A percentile compares a stretch with the other conserved stretches of the same genome.
These are phyloP conservation scores for Triops cancriformis DNA, from an alignment of 1,140 invertebrate species.

Conservation along the genomic window DNA sequence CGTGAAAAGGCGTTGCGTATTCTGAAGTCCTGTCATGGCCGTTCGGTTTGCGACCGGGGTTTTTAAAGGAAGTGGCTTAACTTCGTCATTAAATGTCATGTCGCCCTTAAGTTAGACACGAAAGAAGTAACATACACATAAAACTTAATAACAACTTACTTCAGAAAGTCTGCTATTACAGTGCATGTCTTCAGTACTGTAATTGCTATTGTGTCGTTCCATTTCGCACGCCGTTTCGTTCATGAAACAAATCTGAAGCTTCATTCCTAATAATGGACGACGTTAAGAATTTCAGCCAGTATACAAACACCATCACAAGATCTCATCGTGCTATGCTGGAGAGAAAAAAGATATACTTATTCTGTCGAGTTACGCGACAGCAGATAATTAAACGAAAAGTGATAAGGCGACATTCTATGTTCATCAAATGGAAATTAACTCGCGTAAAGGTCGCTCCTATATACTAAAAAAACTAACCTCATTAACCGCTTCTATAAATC, in stretches of 20 bases:
- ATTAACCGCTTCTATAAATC: too few species aligned
- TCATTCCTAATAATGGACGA: slow-evolving; percentile 58
- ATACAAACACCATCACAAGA: neutral
- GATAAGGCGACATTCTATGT: too few species aligned
- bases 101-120: too few species aligned
- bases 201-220: slow-evolving; percentile 34
- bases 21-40: neutral
- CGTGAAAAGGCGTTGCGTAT: neutral
- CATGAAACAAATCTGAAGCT: slow-evolving; percentile 91
- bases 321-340: too few species aligned
- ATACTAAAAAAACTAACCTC: too few species aligned
- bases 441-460: too few species aligned
- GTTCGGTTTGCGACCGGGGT: neutral
- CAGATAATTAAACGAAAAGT: too few species aligned
- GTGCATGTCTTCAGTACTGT: slow-evolving; percentile 19
- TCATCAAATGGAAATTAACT: too few species aligned
- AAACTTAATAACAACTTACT: neutral
- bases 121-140: too few species aligned
- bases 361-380: too few species aligned
- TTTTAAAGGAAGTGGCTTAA: neutral
- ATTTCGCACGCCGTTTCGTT: slow-evolving; percentile 77
- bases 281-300: neutral
- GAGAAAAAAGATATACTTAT: too few species aligned
- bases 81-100: neutral
- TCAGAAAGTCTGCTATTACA: neutral